phyloP scores from a whole-genome alignment of 2,888 invertebrate genomes.

The Pseudanteris insignis region DNA sequence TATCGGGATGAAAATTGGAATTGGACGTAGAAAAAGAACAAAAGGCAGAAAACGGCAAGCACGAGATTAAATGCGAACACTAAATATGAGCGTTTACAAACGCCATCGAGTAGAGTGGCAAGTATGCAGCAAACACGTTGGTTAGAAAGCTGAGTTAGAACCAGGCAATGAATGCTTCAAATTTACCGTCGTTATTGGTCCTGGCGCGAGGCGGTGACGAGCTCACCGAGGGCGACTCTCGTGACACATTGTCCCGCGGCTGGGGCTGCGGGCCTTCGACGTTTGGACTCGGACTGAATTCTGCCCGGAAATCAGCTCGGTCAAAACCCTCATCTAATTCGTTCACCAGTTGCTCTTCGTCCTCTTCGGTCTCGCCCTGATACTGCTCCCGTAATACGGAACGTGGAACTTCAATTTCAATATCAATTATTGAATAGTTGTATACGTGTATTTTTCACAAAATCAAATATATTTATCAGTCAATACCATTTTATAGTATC shows the following conservation, averaged over 20 bases:
- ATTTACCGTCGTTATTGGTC: conserved; percentile 64
- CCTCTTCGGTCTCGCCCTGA: conserved; percentile 81
- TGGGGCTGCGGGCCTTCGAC: conserved; percentile 63
- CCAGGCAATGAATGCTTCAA: background rate
- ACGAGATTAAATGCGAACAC: background rate
- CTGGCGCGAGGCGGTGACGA: conserved; percentile 62
- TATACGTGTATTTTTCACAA: too few species aligned
- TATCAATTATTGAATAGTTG: too few species aligned
- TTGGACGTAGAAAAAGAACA: too few species aligned
- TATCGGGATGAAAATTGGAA: too few species aligned
- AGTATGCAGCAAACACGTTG: conserved; percentile 11
- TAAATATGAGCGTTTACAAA: conserved; percentile 27
- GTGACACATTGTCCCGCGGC: conserved; percentile 58
- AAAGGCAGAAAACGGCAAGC: too few species aligned
- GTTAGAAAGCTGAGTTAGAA: background rate
- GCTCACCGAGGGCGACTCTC: conserved; percentile 59
- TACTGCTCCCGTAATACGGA: conserved; percentile 85
- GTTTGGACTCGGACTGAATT: conserved; percentile 67
- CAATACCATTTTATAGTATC: too few species aligned
- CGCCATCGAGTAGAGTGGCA: conserved; percentile 19
- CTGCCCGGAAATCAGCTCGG: conserved; percentile 66
- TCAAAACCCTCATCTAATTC: conserved; percentile 66
- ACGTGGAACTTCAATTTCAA: conserved; percentile 74
- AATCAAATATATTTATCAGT: too few species aligned
- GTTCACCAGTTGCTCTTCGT: conserved; percentile 71